Base-by-base conservation (phyloP, 2,888 invertebrate genomes). In the Lasioglossum pauxillum region DNA sequence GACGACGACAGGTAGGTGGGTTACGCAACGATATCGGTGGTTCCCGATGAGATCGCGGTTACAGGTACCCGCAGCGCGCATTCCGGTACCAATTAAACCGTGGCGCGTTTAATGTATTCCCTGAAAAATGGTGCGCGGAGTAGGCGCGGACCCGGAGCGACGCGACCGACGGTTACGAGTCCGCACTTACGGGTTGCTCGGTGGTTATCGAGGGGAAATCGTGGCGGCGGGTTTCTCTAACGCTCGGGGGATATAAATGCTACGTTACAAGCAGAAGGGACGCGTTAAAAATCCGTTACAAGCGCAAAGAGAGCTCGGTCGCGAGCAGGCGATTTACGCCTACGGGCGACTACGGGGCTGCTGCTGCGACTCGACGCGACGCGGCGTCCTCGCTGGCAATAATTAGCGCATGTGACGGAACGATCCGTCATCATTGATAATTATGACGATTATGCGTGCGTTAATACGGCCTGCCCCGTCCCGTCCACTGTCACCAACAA, bases 381-480 rank as follows among this genome's bases (percentile, higher is more conserved):
- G 57, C 57, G 84, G 76, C 85, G 75, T 85, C 81, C 80, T 87
- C 80, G 80, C 82, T 75, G 88, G 84, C 86, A 89, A 91, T 93
- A 93, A 92, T 93, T 93, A 91, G 91, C 88, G 85, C 85, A 79
- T 87, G 86, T 90, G 91, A 91, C 92, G 88, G 86, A 86, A 88
- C 93, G 91, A 92, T 93, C 91, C 90, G 91, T 93, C 93, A 92
- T 93, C 89, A 90, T 89, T 89, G 93, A 93, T 93, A 92, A 92
- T 93, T 93, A 92, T 93, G 91, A 93, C 91, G 91, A 93, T 93
- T 92, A 92, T 89, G 86, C 88, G 89, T 88, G 90, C 91, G 88
- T 92, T 92, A 91, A 93, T 91, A 88, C 89, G 91, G 88, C 85
- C 86, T 83, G 83, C 83, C 85, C 82, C 57, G 23, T 80, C 86